Percentiles rank a stretch among this genome's conserved stretches.
phyloP scores from a whole-genome alignment of 2,113 vertebrate genomes.

The Eubucco bourcierii region DNA sequence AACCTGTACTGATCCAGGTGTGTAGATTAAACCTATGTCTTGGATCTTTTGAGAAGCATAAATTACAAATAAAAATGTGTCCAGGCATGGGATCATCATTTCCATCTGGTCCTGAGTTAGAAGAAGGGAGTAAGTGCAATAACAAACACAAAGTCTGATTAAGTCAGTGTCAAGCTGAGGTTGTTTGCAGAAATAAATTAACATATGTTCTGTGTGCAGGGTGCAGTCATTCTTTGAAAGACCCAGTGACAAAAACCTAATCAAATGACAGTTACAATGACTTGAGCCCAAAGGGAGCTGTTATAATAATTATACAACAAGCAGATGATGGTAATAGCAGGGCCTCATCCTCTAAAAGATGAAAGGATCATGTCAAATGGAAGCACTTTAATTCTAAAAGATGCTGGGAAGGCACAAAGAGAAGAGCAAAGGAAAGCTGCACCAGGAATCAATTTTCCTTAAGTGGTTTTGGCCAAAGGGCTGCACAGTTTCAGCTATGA shows the following conservation, averaged over 20 bases:
- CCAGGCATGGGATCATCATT: not conserved
- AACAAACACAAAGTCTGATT: not conserved
- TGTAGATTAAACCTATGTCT: not conserved
- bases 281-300: slow-evolving; percentile 22
- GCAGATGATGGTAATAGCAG: not conserved
- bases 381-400: slow-evolving; percentile 2
- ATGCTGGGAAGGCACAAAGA: not conserved
- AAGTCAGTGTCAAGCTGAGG: not conserved
- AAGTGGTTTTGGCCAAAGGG: not conserved
- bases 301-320: slow-evolving; percentile 48
- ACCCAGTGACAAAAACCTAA: slow-evolving; percentile 22
- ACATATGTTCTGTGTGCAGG: slow-evolving; percentile 13
- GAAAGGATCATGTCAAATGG: not conserved
- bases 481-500: not conserved
- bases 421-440: not conserved
- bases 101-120: not conserved
- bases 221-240: slow-evolving; percentile 5
- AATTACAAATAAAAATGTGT: not conserved
- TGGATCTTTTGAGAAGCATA: not conserved
- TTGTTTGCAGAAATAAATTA: slow-evolving; percentile 45
- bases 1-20: not conserved
- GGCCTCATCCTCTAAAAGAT: not conserved
- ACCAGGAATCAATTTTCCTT: not conserved
- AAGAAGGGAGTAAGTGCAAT: not conserved
- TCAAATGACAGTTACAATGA: slow-evolving; percentile 40